phyloP scores from a whole-genome alignment of 2,797 vertebrate genomes.

The Sebastes taczanowskii region DNA sequence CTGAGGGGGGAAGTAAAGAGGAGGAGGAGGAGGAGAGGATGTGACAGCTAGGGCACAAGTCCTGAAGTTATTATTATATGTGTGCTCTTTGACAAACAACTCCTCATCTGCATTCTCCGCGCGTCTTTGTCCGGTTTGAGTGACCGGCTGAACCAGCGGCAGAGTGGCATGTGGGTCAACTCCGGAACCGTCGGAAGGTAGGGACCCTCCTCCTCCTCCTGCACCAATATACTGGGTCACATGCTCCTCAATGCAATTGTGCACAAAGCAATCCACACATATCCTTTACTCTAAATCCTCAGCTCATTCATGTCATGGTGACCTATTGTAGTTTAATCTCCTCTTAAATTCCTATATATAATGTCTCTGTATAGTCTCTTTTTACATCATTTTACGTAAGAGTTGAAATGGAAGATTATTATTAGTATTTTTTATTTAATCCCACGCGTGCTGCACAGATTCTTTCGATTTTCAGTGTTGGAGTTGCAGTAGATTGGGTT shows the following conservation, averaged over 20 bases:
- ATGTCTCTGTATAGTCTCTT: background rate
- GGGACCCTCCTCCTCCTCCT: conserved; percentile 59
- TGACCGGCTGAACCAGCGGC: conserved; percentile 68
- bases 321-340: conserved; percentile 5
- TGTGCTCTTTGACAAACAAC: conserved; percentile 42
- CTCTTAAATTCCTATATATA: background rate
- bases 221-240: conserved; percentile 59
- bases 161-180: conserved; percentile 87
- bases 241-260: conserved; percentile 54
- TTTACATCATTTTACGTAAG: background rate
- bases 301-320: background rate
- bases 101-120: background rate
- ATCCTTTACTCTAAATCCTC: background rate
- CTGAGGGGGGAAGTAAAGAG: conserved; percentile 29
- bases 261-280: conserved; percentile 39
- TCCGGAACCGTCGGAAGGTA: conserved; percentile 87
- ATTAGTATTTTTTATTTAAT: background rate
- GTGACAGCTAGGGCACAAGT: conserved; percentile 70
- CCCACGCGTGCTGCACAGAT: conserved; percentile 24
- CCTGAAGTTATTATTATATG: conserved; percentile 16
- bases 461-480: conserved; percentile 9
- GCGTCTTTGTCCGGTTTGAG: conserved; percentile 66
- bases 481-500: conserved; percentile 68
- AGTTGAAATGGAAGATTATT: background rate
- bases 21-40: conserved; percentile 58